Evolutionary conservation across 2,113 vertebrate species (phyloP).

Genomic region (Oncorhynchus nerka): DNA sequence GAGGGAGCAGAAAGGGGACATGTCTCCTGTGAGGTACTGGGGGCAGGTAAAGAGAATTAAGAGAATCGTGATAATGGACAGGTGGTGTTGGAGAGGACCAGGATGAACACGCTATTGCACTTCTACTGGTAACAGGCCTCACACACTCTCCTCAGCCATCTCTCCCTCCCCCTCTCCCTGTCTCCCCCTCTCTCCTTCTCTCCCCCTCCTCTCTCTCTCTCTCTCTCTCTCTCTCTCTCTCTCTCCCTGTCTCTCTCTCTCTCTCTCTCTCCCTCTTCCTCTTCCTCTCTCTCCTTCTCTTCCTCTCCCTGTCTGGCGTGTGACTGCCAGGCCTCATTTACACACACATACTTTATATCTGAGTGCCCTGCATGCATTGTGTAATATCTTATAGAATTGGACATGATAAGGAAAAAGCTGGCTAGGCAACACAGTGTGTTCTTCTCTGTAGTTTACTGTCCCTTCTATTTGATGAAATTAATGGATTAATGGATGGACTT

Average conservation of each 20-base stretch:
- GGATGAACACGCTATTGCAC: slow-evolving; percentile 57
- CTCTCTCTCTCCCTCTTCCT: not conserved
- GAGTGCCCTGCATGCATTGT: not conserved
- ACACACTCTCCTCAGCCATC: slow-evolving; percentile 1
- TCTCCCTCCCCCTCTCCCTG: not conserved
- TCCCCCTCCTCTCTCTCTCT: accelerated
- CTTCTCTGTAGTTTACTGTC: too few species aligned
- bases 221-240: not conserved
- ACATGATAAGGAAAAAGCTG: too few species aligned
- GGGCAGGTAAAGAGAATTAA: slow-evolving; percentile 39
- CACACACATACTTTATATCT: not conserved
- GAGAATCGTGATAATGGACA: slow-evolving; percentile 36
- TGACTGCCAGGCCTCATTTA: not conserved
- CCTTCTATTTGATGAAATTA: too few species aligned
- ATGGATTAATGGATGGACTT: too few species aligned
- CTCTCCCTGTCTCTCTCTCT: not conserved
- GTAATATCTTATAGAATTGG: not conserved
- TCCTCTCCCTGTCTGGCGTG: not conserved
- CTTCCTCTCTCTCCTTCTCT: not conserved
- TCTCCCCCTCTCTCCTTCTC: too few species aligned
- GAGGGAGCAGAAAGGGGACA: slow-evolving; percentile 45
- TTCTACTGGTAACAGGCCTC: not conserved
- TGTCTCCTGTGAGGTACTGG: slow-evolving; percentile 38
- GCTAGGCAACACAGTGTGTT: too few species aligned
- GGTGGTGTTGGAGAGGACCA: slow-evolving; percentile 35